phyloP scores from a whole-genome alignment of 92 coral and sea anemone genomes.

The Scolanthus callimorphus region DNA sequence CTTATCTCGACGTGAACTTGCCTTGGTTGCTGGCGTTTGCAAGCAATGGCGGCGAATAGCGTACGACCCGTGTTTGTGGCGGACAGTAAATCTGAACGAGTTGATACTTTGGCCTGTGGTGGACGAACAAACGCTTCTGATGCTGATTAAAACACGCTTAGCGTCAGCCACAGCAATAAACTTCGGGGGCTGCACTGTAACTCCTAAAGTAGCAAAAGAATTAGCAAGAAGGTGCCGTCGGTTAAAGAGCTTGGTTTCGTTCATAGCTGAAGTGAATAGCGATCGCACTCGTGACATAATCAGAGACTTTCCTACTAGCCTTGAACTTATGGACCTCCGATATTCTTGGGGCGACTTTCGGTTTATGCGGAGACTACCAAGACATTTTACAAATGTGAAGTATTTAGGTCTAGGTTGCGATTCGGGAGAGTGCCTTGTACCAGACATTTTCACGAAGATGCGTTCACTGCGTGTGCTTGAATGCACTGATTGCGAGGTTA shows the following conservation, averaged over 20 bases:
- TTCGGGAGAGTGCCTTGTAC: slow-evolving; percentile 83
- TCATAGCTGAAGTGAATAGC: slow-evolving; percentile 71
- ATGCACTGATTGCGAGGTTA: slow-evolving; percentile 87
- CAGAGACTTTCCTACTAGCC: slow-evolving; percentile 90
- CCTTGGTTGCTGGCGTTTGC: slow-evolving; percentile 76
- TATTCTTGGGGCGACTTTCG: slow-evolving; percentile 96
- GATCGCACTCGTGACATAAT: slow-evolving; percentile 80
- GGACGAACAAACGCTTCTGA: slow-evolving; percentile 84
- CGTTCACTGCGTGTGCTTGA: slow-evolving; percentile 84
- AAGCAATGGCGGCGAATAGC: slow-evolving; percentile 93
- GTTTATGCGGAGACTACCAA: slow-evolving; percentile 92
- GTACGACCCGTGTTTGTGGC: slow-evolving; percentile 97
- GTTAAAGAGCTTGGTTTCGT: slow-evolving; percentile 81
- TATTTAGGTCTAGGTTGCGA: slow-evolving; percentile 92
- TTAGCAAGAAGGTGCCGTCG: slow-evolving; percentile 74
- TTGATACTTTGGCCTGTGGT: slow-evolving; percentile 62
- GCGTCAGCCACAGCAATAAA: slow-evolving; percentile 82
- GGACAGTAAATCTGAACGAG: slow-evolving; percentile 80
- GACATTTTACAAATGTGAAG: slow-evolving; percentile 96
- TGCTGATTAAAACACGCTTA: slow-evolving; percentile 95
- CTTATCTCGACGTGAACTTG: slow-evolving; percentile 74
- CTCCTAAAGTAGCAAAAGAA: slow-evolving; percentile 93
- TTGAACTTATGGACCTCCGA: slow-evolving; percentile 93
- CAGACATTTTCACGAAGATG: slow-evolving; percentile 93
- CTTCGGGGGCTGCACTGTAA: slow-evolving; percentile 87